Base-by-base conservation (phyloP, 2,888 invertebrate species). In the Anagyrus pseudococci region DNA sequence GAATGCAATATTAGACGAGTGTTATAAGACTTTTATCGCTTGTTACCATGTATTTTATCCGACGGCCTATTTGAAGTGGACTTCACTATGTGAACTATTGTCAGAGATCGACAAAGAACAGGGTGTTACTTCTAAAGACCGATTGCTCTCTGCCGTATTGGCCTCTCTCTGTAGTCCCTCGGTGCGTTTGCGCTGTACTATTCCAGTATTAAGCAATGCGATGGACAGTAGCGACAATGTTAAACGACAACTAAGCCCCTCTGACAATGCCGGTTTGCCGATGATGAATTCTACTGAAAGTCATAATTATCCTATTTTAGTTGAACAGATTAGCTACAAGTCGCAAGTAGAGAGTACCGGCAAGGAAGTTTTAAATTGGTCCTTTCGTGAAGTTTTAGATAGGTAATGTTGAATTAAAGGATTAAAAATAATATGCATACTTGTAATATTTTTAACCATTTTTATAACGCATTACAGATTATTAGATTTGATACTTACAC, bases 11-110 rank as follows among this genome's bases (percentile, higher is more conserved):
- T 82, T 96, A 58, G 91, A 92, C 56, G 96, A 98, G 79, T 94
- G 95, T 61, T 94, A 96, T 71, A 88, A 89, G 58, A 95, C 96
- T 1, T 94, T 96, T 76, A 91, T 94, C 1, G 86, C 92, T 2
- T 96, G 97, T 76, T 98, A 96, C 76, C 95, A 97, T 80, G 95
- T 95, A 0, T 98, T 98, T 83, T 97, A 95, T 81, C 97, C 98
- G 0, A 96, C 96, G 0, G 92, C 94, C 0, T 90, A 89, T 57
- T 83, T 97, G 55, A 97, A 97, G 78, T 97, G 97, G 96, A 90
- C 90, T 68, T 93, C 93, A 74, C 83, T 98, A 0, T 95, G 96
- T 78, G 92, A 93, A 72, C 80, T 94, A 64, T 82, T 95, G n/a
- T 85, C 85, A 26, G 85, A 90, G 76, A 86, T 87, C 75, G 86